Evolutionary conservation across 2,888 invertebrate species (phyloP), one percentile per base, ranked within the genome.

Genomic region (Campoplex nolae): DNA sequence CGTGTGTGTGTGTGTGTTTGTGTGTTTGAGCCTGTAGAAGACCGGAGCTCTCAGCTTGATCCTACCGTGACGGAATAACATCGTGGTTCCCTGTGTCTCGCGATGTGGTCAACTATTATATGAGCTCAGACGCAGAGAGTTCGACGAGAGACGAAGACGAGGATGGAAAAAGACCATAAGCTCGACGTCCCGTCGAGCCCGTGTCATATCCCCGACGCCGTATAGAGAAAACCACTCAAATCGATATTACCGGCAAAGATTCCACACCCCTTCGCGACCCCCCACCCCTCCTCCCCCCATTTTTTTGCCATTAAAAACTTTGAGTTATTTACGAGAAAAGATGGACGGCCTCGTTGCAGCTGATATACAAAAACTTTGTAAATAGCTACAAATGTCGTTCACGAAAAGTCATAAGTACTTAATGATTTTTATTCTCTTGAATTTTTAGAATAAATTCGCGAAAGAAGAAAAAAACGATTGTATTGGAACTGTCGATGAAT

Each of bases 241-340:
- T 85, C 85, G 76, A 85, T 77, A 81, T 62, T 62, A 81, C 76
- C 73, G 48, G 80, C 76, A 80, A 84, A 84, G 48, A 75, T 48
- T 48, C 42, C 51, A 16, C 35, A 23, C 51, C 35, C 45, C 51
- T 48, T 32, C 16, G 2, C 28, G 13, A 23, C 23, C 23, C 23
- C 23, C 23, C 23, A 23, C 23, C 23, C 23, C 38, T n/a, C 67
- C 11, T 8, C 42, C 23, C 42, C n/a, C n/a, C 42, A 38, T 38
- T 38, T 67, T 38, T 67, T 38, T 42, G 70, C 48, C 80, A 68
- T 75, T 65, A 80, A 76, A 84, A 80, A 51, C 62, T 45, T 67
- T n/a, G 68, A 81, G 70, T 85, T 81, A 85, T 85, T 81, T 85
- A 81, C 76, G 84, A 67, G 67, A 81, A 71, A 80, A 42, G 65